Base-by-base conservation (phyloP, 2,113 vertebrate species). In the Nesogale talazaci region DNA sequence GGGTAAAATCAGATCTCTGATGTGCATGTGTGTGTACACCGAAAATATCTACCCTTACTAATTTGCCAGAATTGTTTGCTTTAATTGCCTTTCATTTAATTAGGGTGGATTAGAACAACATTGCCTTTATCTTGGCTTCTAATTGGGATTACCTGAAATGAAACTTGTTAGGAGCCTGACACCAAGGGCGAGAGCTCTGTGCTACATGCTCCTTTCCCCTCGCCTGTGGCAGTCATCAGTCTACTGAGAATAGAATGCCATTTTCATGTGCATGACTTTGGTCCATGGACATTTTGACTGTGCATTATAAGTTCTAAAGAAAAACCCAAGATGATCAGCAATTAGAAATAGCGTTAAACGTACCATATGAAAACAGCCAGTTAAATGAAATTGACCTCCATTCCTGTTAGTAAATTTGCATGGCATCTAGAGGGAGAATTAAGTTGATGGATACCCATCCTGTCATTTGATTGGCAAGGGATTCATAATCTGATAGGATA, bases 341-440 rank as follows among this genome's bases (percentile, higher is more conserved):
- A 69, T 59, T 36, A 80, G 9, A 72, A 80, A 72, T 89, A 70
- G 59, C 86, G 4, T 25, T 34, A 77, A 65, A 40, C 36, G 2
- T 77, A 38, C 36, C 75, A 69, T 36, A 72, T 42, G 52, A 83
- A 91, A 83, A 72, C 40, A 59, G 40, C 80, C 77, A 89, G n/a
- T 89, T 65, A 91, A 70, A 63, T 57, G 27, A 93, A 93, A 78
- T 52, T 56, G 70, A 34, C 36, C 56, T 82, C n/a, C 5, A 34
- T 1, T 34, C 46, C 27, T 63, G 5, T 57, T 22, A 86, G 34
- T 6, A 20, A 29, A 72, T 42, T 27, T 34, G 22, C 20, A 34
- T 40, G 11, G 11, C 19, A 83, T 72, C 34, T 27, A 17, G 22
- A 36, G 0, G 38, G 10, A 76, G 23, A 19, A 57, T 85, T 67